Evolutionary conservation across 1,140 invertebrate genomes (phyloP), one percentile per base, ranked within the genome.

Genomic region (Cherax quadricarinatus): DNA sequence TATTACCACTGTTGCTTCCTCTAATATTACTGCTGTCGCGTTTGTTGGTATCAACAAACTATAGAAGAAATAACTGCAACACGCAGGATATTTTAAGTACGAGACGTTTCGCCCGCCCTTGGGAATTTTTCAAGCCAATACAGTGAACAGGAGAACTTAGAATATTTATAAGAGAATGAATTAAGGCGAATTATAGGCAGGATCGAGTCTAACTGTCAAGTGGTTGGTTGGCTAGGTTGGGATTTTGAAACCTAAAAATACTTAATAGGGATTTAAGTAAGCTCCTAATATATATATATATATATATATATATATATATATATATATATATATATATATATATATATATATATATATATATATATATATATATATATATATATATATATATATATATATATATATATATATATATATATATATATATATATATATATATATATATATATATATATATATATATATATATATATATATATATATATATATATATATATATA

Each of bases 401-500:
- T 53, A 84, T 84, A 84, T 84, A 51, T 84, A 53, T 60, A 53
- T 84, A 84, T 83, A n/a, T 53, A 53, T 53, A 84, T 84, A 84
- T 84, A 51, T 84, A 53, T 60, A 53, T 84, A 84, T 57, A n/a
- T 53, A 53, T 53, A 84, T 84, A 84, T 84, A 51, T 84, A 53
- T 60, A 53, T 84, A 84, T 83, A n/a, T 53, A 53, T 53, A 84
- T 84, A 84, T 84, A 51, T 84, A 53, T 60, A 53, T 84, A 84
- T 83, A n/a, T 53, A 53, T 53, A 84, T 84, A 84, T 84, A 51
- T 84, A 53, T 60, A 53, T 84, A 84, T 84, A n/a, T 53, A 53
- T 53, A 84, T 84, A 84, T 84, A 51, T 84, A 53, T 60, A 53
- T 84, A 84, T 83, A n/a, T 53, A 53, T 53, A 84, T 84, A 84